Base-by-base conservation (phyloP, 2,888 invertebrate genomes). In the Aphodius granarius region DNA sequence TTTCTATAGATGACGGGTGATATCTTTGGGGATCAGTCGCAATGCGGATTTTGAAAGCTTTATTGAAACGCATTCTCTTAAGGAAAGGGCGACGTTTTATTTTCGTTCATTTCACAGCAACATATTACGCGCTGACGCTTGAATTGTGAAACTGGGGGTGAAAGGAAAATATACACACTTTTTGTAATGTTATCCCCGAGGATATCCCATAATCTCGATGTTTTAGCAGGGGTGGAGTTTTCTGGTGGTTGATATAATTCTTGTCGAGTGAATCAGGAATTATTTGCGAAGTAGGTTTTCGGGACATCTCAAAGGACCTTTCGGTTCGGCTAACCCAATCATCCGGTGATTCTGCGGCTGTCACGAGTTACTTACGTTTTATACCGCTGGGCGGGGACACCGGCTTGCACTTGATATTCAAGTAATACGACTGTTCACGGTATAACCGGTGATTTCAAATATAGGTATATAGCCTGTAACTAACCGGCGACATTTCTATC, bases 351-450 rank as follows among this genome's bases (percentile, higher is more conserved):
- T 84, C 83, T 81, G 83, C 78, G 81, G 78, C 84, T 84, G 84
- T 83, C 84, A 85, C 80, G 82, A 83, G 81, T 83, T 84, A 82
- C 83, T 84, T 83, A 83, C 81, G 82, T 83, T 84, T 84, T 83
- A 83, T 83, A 83, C 83, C 81, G 80, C 83, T 82, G 80, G 80
- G 81, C 83, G 81, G 81, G 81, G 79, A 79, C 79, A 80, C 80
- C 43, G 43, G 78, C 79, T 78, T 76, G 74, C 70, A 78, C 74
- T 76, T 73, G 75, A 68, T 78, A 76, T 76, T 74, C 78, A 78
- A 66, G 71, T 70, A 22, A 21, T 13, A 13, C 43, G 2, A n/a
- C n/a, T n/a, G n/a, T n/a, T n/a, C n/a, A n/a, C n/a, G n/a, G n/a
- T n/a, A n/a, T n/a, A n/a, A n/a, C n/a, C n/a, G n/a, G 9, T 3